Conservation (phyloP, 1,140 invertebrate species). For the Ostrea denselamellosa region DNA sequence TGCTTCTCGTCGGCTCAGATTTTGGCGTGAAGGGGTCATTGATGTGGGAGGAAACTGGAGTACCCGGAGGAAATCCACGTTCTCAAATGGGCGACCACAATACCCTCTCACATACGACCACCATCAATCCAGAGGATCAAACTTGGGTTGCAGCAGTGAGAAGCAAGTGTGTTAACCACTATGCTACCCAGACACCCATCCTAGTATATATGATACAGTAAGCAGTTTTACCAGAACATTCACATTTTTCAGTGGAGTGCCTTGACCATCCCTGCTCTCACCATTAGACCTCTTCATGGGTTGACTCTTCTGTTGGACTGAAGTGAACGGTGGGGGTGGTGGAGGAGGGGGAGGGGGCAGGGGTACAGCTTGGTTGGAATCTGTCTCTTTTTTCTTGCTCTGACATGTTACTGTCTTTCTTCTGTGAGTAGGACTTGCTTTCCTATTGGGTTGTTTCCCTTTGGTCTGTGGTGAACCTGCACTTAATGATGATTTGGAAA, state of each 20-base stretch:
- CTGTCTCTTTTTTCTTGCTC: not conserved
- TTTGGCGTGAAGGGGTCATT: no score
- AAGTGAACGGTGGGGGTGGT: slow-evolving; percentile 6
- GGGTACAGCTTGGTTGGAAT: not conserved
- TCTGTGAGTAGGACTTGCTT: not conserved
- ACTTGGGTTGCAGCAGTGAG: no score
- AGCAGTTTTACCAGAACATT: not conserved
- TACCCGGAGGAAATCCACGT: no score
- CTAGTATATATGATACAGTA: not conserved
- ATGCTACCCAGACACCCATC: no score
- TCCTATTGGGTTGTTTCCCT: not conserved
- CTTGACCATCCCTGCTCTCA: slow-evolving; percentile 5
- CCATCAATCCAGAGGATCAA: no score
- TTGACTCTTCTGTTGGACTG: slow-evolving; percentile 9
- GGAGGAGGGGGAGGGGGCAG: slow-evolving; percentile 42
- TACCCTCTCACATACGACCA: no score
- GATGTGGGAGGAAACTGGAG: no score
- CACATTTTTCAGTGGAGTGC: slow-evolving; percentile 42
- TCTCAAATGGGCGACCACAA: no score
- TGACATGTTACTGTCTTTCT: slow-evolving; percentile 33
- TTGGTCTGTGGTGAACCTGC: not conserved
- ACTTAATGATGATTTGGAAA: not conserved
- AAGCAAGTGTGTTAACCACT: no score
- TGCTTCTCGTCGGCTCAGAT: no score
- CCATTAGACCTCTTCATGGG: not conserved